Base-by-base conservation (phyloP, 2,113 vertebrate genomes). In the Apaloderma vittatum region DNA sequence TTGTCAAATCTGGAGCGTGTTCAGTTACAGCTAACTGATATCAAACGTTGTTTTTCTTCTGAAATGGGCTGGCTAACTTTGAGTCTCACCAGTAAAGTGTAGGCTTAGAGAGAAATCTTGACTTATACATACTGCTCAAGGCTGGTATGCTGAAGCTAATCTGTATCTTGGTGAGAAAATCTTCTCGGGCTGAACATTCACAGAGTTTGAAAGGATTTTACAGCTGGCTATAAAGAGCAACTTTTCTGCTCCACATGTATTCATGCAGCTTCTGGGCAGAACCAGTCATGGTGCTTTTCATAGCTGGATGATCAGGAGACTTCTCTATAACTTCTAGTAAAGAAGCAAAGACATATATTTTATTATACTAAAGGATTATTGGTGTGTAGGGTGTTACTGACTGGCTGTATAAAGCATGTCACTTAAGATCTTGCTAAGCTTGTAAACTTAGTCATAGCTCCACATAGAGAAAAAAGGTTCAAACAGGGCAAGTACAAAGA, bases 201-300 rank as follows among this genome's bases (percentile, higher is more conserved):
- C 40, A 95, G 73, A n/a, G 54, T 75, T 82, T 91, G 94, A 94
- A 94, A 93, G 96, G 91, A 97, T 94, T 97, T 94, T 97, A 95
- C 94, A 96, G 95, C 86, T 93, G 88, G 94, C 91, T 94, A 57
- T 96, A 96, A 97, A 97, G 91, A 95, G 58, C 86, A 93, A 91
- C 96, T 97, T 97, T 95, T 95, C 95, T 97, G 96, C 96, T 95
- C 94, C 95, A 94, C 89, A 70, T 96, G 94, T 82, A 94, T 84
- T 92, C 86, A 72, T 87, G 88, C 92, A 78, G 91, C 96, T 97
- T 84, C 94, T 97, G 97, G 92, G 96, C 95, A 97, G 91, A 96
- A 93, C 80, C 93, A 97, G 95, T 97, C 95, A 94, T 62, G 94
- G 94, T 51, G 88, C 57, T 94, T 97, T 95, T 95, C 93, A 93